Percentiles rank a stretch among this genome's conserved stretches.
These are phyloP conservation scores for Dysmachus trigonus DNA, from an alignment of 2,888 invertebrate species.

Conservation along the genomic window DNA sequence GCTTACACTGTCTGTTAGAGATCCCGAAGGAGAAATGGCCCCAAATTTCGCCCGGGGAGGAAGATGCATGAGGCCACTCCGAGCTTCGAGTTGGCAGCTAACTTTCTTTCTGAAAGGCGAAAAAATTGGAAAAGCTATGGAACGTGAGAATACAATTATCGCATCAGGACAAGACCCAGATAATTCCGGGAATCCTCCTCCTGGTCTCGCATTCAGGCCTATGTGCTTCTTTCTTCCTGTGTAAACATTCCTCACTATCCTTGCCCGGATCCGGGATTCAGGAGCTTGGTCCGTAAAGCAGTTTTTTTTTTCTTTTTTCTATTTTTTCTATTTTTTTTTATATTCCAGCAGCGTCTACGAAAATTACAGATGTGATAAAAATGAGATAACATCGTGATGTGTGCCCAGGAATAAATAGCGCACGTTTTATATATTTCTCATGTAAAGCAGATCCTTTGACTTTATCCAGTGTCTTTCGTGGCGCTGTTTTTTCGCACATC, in stretches of 20 bases:
- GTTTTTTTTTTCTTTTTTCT: background rate
- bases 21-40: background rate
- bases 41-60: background rate
- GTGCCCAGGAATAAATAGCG: slow-evolving; percentile 3
- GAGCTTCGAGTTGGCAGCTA: background rate
- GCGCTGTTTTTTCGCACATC: background rate
- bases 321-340: too few species aligned
- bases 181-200: background rate
- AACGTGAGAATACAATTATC: slow-evolving; percentile 33
- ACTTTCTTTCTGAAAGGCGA: background rate
- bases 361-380: slow-evolving; percentile 32
- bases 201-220: background rate
- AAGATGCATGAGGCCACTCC: background rate
- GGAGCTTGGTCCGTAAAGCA: background rate
- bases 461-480: background rate
- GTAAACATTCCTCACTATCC: background rate
- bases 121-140: slow-evolving; percentile 1
- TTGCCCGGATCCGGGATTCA: background rate
- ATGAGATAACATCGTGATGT: slow-evolving; percentile 22
- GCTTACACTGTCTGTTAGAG: slow-evolving; percentile 20
- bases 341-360: slow-evolving; percentile 2
- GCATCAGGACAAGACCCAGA: background rate
- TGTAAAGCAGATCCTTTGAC: slow-evolving; percentile 1
- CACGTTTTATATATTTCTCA: slow-evolving; percentile 20
- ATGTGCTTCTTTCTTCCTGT: background rate